Conservation (phyloP, 1,140 invertebrate genomes). For the Atopsyche davidsoni region DNA sequence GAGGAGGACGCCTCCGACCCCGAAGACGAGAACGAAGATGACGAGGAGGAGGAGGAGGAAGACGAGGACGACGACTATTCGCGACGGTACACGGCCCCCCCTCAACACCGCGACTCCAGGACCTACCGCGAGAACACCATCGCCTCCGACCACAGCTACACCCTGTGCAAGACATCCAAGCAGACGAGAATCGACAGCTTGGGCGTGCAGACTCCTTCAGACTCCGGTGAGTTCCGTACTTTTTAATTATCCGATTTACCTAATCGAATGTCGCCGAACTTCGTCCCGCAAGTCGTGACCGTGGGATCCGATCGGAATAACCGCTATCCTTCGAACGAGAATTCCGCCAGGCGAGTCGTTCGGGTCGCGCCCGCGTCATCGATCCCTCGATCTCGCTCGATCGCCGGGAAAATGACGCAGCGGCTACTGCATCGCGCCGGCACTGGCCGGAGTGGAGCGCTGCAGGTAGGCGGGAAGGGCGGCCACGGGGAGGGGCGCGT, state of each 20-base stretch:
- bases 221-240: constrained; percentile 81
- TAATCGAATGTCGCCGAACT: too few relatives aligned
- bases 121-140: constrained; percentile 36
- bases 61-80: constrained; percentile 2
- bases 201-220: constrained; percentile 75
- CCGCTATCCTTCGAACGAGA: background rate
- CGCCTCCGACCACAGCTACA: constrained; percentile 66
- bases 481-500: too few relatives aligned
- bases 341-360: background rate
- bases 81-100: background rate
- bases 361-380: background rate
- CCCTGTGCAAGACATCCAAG: constrained; percentile 47
- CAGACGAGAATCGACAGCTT: constrained; percentile 53
- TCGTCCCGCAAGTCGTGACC: too few relatives aligned
- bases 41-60: constrained; percentile 17
- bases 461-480: too few relatives aligned
- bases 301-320: background rate
- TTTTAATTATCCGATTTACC: constrained; percentile 33
- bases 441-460: background rate
- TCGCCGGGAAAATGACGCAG: too few relatives aligned
- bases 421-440: background rate
- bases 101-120: constrained; percentile 32
- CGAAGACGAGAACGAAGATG: constrained; percentile 13
- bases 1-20: constrained; percentile 11
- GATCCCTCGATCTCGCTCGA: background rate